Conservation (phyloP, 2,113 vertebrate genomes). For the Pleuronectes platessa region DNA sequence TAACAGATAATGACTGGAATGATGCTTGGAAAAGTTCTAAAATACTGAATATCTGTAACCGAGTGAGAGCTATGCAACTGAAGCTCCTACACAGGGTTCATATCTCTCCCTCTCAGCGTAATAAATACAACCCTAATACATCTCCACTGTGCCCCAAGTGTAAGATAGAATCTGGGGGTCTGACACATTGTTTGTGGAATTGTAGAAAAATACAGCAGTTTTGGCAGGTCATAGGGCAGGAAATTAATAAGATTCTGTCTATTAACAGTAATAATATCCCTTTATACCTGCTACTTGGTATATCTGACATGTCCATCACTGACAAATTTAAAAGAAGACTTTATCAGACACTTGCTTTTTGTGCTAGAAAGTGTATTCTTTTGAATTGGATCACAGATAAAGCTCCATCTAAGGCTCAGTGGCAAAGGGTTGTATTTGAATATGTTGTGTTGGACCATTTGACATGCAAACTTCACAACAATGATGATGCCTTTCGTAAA, state of each 20-base stretch:
- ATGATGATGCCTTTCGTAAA: not conserved
- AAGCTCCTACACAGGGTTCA: not conserved
- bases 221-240: not conserved
- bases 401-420: not conserved
- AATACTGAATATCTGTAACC: not conserved
- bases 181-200: slow-evolving; percentile 4
- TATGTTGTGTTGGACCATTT: not conserved
- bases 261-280: not conserved
- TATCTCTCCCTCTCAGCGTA: not conserved
- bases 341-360: not conserved
- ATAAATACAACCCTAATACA: not conserved
- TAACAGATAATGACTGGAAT: not conserved
- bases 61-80: not conserved
- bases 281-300: not conserved
- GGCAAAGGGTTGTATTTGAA: not conserved
- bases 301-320: not conserved
- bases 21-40: not conserved
- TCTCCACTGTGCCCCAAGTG: slow-evolving; percentile 2
- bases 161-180: not conserved
- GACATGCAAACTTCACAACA: not conserved
- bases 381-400: not conserved
- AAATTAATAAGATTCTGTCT: not conserved
- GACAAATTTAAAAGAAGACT: not conserved
- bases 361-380: not conserved
- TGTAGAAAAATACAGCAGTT: not conserved